Conservation (phyloP, 2,113 vertebrate species). For the Oophaga pumilio region DNA sequence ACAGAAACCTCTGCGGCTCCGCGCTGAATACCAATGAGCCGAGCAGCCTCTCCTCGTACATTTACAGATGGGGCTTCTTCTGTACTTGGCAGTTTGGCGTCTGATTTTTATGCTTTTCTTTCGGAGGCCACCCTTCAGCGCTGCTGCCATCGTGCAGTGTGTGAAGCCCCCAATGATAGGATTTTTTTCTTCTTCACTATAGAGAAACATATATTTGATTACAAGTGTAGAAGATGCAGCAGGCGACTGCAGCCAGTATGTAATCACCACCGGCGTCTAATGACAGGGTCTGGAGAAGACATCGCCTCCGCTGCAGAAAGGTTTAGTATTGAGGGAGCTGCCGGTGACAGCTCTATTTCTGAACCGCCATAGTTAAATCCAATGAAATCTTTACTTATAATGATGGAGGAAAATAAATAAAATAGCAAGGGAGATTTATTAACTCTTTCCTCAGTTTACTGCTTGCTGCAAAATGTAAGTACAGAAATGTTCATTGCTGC, state of each 20-base stretch:
- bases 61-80: no score
- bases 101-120: background rate
- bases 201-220: constrained; percentile 34
- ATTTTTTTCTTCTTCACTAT: constrained; percentile 1
- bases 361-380: background rate
- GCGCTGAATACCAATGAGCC: no score
- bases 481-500: background rate
- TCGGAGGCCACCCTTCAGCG: background rate
- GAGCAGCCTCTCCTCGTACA: no score
- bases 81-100: background rate
- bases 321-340: background rate
- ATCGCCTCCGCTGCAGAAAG: constrained; percentile 13
- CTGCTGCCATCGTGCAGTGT: background rate
- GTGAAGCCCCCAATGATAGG: background rate
- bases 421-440: background rate
- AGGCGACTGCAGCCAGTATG: constrained; percentile 31
- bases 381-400: background rate
- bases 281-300: constrained; percentile 39
- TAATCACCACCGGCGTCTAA: constrained; percentile 48
- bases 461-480: background rate
- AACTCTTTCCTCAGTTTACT: background rate
- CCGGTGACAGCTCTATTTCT: constrained; percentile 5
- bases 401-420: background rate
- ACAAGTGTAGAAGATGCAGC: constrained; percentile 44
- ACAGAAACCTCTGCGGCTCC: no score